phyloP scores from a whole-genome alignment of 1,140 invertebrate species.

The Penaeus vannamei region DNA sequence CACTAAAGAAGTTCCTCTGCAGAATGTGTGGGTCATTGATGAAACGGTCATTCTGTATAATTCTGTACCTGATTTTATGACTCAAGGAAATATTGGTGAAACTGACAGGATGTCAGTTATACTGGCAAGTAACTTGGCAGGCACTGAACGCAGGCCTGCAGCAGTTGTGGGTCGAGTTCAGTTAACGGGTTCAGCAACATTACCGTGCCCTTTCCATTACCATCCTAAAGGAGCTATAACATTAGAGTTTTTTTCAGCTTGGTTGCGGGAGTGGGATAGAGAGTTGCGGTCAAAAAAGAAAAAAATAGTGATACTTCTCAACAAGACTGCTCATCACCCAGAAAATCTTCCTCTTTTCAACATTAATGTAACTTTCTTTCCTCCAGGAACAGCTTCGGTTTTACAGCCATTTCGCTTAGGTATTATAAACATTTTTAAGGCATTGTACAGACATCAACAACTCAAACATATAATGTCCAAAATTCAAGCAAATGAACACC shows the following conservation, averaged over 20 bases:
- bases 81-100: background rate
- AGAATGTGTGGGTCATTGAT: slow-evolving; percentile 65
- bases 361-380: slow-evolving; percentile 53
- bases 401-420: slow-evolving; percentile 53
- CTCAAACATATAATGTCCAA: slow-evolving; percentile 44
- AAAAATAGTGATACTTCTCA: slow-evolving; percentile 54
- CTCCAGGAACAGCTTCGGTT: slow-evolving; percentile 48
- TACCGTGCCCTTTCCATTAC: slow-evolving; percentile 40
- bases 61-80: slow-evolving; percentile 46
- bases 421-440: slow-evolving; percentile 49
- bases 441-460: slow-evolving; percentile 57
- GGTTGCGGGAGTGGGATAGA: slow-evolving; percentile 60
- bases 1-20: slow-evolving; percentile 51
- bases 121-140: slow-evolving; percentile 52
- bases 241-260: slow-evolving; percentile 42
- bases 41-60: slow-evolving; percentile 46
- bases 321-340: slow-evolving; percentile 44
- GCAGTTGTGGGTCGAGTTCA: slow-evolving; percentile 45
- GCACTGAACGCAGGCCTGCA: slow-evolving; percentile 53
- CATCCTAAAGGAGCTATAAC: slow-evolving; percentile 54
- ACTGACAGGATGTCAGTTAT: slow-evolving; percentile 49
- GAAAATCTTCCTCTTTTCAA: slow-evolving; percentile 58
- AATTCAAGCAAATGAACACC: slow-evolving; percentile 47
- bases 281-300: slow-evolving; percentile 45
- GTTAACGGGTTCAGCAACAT: slow-evolving; percentile 8